Conservation (phyloP, 2,113 vertebrate genomes). For the Petrocephalus zakoni region DNA sequence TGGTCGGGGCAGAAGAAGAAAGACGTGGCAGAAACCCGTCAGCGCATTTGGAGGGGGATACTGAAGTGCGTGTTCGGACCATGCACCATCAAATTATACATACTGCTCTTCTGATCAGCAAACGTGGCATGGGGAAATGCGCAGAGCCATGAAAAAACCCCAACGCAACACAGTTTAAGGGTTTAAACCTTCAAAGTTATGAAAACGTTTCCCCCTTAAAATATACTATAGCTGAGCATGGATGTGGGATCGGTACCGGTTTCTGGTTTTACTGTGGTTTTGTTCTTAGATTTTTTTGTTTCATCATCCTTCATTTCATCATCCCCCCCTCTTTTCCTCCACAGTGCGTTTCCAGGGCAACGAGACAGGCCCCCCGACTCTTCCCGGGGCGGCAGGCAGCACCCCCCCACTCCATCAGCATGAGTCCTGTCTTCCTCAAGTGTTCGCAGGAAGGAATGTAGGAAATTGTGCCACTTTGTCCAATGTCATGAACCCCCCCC, state of each 20-base stretch:
- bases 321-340: neutral
- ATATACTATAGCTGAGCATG: conserved; percentile 31
- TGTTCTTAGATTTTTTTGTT: neutral
- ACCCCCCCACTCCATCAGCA: conserved; percentile 24
- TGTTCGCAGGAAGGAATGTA: conserved; percentile 27
- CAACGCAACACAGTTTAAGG: conserved; percentile 28
- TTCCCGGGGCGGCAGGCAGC: neutral
- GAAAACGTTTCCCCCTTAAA: conserved; percentile 36
- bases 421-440: conserved; percentile 19
- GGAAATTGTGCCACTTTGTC: conserved; percentile 27
- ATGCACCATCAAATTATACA: neutral
- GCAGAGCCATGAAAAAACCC: conserved; percentile 13
- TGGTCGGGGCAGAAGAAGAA: neutral
- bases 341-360: conserved; percentile 11
- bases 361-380: neutral
- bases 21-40: neutral
- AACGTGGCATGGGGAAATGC: neutral
- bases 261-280: neutral
- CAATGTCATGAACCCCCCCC: neutral
- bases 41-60: neutral
- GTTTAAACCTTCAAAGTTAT: conserved; percentile 35
- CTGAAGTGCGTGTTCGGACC: neutral
- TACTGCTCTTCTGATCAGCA: neutral
- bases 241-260: neutral
- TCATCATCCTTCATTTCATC: neutral